Evolutionary conservation across 2,113 vertebrate genomes (phyloP).

Genomic region (Himantopus leucocephalus): DNA sequence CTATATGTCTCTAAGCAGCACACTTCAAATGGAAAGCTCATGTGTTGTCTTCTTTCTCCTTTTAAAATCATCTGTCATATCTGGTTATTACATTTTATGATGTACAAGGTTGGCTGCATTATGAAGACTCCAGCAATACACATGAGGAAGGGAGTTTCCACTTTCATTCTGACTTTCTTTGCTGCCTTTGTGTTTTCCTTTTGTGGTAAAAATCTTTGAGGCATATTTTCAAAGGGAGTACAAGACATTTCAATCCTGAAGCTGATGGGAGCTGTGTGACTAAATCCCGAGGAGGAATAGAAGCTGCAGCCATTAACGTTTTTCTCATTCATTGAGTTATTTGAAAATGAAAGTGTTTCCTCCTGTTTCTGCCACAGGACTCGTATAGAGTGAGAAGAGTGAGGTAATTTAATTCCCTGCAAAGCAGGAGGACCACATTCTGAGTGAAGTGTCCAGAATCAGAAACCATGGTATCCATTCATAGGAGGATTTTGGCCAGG

Average conservation of each 20-base stretch:
- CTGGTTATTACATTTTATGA: not conserved
- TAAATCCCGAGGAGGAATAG: not conserved
- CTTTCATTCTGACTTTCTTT: not conserved
- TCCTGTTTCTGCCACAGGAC: not conserved
- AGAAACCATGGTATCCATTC: rapidly evolving
- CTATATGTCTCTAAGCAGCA: not conserved
- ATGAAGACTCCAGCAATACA: not conserved
- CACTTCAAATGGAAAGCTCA: not conserved
- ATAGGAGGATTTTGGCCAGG: not conserved
- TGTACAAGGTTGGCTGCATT: not conserved
- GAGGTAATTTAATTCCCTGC: not conserved
- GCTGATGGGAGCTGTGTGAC: not conserved
- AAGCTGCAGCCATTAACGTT: not conserved
- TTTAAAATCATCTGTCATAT: not conserved
- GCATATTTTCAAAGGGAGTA: not conserved
- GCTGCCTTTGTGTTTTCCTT: not conserved
- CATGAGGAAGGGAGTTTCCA: not conserved
- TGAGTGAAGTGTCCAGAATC: not conserved
- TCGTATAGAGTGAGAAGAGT: rapidly evolving
- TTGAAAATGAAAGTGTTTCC: not conserved
- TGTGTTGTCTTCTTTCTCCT: not conserved
- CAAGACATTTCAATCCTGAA: not conserved
- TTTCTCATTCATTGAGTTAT: not conserved
- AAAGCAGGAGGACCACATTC: not conserved
- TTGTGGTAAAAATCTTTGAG: not conserved